Conservation (phyloP, 35 echinoderm and acorn worm species). For the Amphiura filiformis region DNA sequence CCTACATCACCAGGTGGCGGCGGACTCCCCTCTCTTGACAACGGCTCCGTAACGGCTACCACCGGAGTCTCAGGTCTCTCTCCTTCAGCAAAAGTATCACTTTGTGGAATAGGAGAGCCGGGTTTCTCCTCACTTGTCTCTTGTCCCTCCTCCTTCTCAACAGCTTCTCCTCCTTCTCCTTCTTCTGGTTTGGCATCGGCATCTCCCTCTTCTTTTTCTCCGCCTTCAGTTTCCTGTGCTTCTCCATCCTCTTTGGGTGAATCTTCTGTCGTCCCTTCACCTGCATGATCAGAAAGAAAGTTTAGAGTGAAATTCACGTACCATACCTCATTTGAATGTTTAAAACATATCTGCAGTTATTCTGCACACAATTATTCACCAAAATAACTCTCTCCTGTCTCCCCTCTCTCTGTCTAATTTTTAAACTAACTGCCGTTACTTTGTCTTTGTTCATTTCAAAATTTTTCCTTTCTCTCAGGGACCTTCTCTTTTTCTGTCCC, state of each 20-base stretch:
- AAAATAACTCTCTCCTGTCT: no score
- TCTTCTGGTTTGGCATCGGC: conserved; percentile 14
- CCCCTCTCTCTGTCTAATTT: no score
- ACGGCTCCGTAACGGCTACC: conserved; percentile 80
- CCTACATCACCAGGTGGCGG: conserved; percentile 25
- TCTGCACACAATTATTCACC: neutral
- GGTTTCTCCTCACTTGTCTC: conserved; percentile 44
- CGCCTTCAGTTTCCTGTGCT: conserved; percentile 24
- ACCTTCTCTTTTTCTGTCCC: no score
- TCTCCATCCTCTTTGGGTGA: conserved; percentile 1
- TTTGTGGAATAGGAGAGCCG: conserved; percentile 75
- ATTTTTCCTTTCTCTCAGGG: no score
- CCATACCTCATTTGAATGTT: no score
- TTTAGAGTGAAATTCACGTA: neutral
- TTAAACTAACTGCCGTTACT: no score
- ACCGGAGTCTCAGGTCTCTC: conserved; percentile 90
- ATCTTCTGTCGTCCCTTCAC: neutral
- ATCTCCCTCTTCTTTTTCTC: neutral
- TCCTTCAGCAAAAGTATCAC: conserved; percentile 97
- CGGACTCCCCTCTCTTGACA: conserved; percentile 94
- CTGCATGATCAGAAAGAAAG: neutral
- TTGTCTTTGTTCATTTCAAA: neutral
- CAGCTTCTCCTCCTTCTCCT: conserved; percentile 8
- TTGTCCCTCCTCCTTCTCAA: neutral
- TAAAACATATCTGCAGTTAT: neutral